Percentiles rank a stretch among this genome's conserved stretches.
Conservation (phyloP, 2,113 vertebrate species). For the Pteruthius melanotis region DNA sequence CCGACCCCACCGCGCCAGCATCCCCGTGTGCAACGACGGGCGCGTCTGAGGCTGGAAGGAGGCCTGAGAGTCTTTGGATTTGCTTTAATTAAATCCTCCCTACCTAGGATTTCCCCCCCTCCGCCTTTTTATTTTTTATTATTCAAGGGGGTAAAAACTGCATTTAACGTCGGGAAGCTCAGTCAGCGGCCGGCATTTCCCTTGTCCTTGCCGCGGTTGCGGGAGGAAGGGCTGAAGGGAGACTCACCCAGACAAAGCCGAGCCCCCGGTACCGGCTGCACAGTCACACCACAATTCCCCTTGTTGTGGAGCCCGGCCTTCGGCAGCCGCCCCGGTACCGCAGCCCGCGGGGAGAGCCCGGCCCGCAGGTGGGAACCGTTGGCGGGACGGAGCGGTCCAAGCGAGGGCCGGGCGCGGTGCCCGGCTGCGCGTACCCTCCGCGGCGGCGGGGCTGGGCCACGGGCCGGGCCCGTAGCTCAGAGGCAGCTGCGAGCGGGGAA, state of each 20-base stretch:
- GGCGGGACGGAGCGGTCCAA: accelerated
- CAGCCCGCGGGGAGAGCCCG: neutral
- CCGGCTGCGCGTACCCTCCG: neutral
- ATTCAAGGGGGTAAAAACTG: accelerated
- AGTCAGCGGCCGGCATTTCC: neutral
- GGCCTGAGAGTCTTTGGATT: neutral
- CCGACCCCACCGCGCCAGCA: neutral
- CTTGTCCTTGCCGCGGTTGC: neutral
- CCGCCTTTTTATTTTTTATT: neutral
- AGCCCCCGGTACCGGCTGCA: neutral
- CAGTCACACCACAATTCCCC: neutral
- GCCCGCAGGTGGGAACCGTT: neutral
- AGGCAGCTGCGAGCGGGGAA: neutral
- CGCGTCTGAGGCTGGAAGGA: neutral
- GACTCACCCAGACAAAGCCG: neutral
- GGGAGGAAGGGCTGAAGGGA: neutral
- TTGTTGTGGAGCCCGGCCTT: neutral
- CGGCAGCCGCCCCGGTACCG: neutral
- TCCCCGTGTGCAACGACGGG: neutral
- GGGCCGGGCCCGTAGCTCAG: neutral
- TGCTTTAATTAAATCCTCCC: neutral
- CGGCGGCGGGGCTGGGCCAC: neutral
- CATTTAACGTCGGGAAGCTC: neutral
- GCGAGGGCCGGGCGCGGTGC: neutral
- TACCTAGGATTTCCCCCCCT: too few species aligned